Conservation (phyloP, 2,113 vertebrate species). For the Haplotaxodon microlepis region DNA sequence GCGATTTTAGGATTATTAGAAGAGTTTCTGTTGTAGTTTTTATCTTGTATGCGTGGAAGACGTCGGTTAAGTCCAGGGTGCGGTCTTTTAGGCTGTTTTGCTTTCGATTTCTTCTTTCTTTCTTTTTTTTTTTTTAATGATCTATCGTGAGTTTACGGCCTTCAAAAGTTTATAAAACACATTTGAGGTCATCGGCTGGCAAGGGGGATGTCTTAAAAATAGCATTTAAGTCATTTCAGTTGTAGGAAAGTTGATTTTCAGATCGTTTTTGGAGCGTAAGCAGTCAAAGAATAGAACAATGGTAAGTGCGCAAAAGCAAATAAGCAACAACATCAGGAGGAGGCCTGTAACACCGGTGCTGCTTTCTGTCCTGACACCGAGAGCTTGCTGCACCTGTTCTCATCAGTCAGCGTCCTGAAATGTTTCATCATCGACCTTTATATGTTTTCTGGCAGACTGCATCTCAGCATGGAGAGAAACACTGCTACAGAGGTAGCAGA, state of each 20-base stretch:
- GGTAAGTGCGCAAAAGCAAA: background rate
- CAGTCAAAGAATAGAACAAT: background rate
- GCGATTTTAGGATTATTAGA: accelerated
- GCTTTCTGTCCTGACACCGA: background rate
- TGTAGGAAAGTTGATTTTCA: background rate
- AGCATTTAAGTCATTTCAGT: accelerated
- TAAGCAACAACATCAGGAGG: background rate
- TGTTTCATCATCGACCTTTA: background rate
- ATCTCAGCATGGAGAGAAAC: conserved; percentile 43
- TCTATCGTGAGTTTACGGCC: background rate
- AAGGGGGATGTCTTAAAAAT: background rate
- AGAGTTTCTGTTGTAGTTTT: background rate
- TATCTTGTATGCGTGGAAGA: background rate
- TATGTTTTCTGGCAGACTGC: background rate
- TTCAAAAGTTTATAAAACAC: background rate
- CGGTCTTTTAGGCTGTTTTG: background rate
- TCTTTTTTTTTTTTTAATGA: background rate
- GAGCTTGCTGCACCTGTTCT: background rate
- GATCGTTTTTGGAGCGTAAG: background rate
- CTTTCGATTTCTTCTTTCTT: conserved; percentile 37
- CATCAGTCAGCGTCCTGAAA: background rate
- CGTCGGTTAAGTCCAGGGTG: background rate
- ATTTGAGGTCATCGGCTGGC: background rate
- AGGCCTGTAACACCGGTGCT: background rate
- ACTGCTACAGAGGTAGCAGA: background rate